Evolutionary conservation across 92 coral and sea anemone species (phyloP).

Genomic region (Pocillopora grandis): DNA sequence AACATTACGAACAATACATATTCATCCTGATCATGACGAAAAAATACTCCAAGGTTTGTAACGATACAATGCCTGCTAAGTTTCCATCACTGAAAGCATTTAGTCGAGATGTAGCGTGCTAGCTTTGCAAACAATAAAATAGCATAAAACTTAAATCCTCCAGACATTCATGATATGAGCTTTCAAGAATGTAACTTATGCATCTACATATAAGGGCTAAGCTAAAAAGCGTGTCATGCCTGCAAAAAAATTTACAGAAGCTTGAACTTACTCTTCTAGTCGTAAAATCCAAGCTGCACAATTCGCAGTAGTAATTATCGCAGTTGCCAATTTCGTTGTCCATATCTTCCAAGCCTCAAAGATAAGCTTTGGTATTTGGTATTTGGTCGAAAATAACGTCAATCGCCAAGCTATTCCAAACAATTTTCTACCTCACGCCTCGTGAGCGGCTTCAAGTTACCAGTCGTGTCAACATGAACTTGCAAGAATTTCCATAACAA

Average conservation of each 20-base stretch:
- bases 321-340: background rate
- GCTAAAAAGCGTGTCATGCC: no score
- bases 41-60: no score
- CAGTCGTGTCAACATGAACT: background rate
- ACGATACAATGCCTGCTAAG: no score
- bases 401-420: background rate
- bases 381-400: background rate
- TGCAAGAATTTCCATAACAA: slow-evolving; percentile 6
- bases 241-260: background rate
- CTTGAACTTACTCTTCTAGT: slow-evolving; percentile 61
- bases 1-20: no score
- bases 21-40: no score
- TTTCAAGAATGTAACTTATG: background rate
- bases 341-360: background rate
- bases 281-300: slow-evolving; percentile 83
- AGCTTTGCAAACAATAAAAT: background rate
- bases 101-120: no score
- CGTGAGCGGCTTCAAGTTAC: background rate
- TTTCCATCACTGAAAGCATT: no score
- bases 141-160: background rate
- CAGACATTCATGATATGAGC: background rate
- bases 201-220: background rate
- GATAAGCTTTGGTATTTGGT: background rate
- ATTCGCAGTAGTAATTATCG: slow-evolving; percentile 65
- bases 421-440: background rate